Evolutionary conservation across 2,888 invertebrate genomes (phyloP), one percentile per base, ranked within the genome.

Genomic region (Sialis fuliginosa): DNA sequence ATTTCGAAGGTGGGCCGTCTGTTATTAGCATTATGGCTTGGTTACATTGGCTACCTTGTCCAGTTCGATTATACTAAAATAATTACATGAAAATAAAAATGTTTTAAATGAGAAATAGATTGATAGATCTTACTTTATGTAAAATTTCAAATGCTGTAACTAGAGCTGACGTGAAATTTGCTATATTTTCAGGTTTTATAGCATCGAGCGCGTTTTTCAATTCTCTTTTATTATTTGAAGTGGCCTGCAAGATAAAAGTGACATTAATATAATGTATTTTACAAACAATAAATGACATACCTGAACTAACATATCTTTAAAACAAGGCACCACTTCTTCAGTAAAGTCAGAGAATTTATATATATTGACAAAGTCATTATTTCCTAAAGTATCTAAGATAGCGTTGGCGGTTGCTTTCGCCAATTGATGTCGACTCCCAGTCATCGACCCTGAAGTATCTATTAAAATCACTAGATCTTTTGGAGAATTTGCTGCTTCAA

Each of bases 1-100:
- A 79, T 53, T 67, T 74, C 48, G 75, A 71, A 9, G 91, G 82
- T 8, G 92, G 88, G 22, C 93, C 95, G 54, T 93, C 90, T 0
- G 96, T 95, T 50, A 99, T 84, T 47, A 99, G 68, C 83, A 98
- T 93, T 47, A 98, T 95, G 2, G 95, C 96, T 67, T 95, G 95
- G 69, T 98, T 98, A 62, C 98, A 98, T 60, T 92, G 88, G 56
- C 88, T 85, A 5, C 91, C 91, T 57, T 79, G 80, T 1, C 83
- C 81, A 1, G 86, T 84, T 53, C 84, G 77, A 60, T 88, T 88
- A 58, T 88, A 88, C 69, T 86, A 60, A 7, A 64, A 60, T 37
- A 37, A 37, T 37, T 37, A 7, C 8, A 37, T 22, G 22, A 22
- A 22, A 22, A 22, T 22, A 22, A 22, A 22, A 22, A 22, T 22